These are phyloP conservation scores for Gymnoscopelus microlampas DNA, from an alignment of 2,797 vertebrate genomes.

Conservation along the genomic window DNA sequence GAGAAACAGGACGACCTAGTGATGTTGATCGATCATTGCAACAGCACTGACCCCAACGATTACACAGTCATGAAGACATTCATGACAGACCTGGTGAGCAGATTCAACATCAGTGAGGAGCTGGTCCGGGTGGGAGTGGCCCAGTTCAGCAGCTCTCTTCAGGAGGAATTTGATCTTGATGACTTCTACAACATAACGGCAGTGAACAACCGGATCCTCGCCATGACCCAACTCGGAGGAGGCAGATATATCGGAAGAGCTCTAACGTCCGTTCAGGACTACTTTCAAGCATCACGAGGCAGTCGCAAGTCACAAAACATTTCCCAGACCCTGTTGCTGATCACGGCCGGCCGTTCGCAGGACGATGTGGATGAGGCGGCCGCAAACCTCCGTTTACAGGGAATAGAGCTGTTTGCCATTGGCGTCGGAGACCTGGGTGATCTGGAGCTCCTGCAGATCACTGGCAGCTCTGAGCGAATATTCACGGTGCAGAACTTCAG, in stretches of 20 bases:
- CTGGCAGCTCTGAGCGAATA: slow-evolving; percentile 60
- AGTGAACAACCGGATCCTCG: slow-evolving; percentile 65
- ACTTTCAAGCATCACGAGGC: slow-evolving; percentile 77
- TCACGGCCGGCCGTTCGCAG: slow-evolving; percentile 82
- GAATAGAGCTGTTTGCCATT: slow-evolving; percentile 80
- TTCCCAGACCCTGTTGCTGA: slow-evolving; percentile 83
- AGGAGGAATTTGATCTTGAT: slow-evolving; percentile 81
- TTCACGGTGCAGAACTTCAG: slow-evolving; percentile 72
- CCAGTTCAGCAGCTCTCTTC: slow-evolving; percentile 77
- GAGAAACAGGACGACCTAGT: slow-evolving; percentile 81
- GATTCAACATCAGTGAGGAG: slow-evolving; percentile 71
- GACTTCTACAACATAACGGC: slow-evolving; percentile 31
- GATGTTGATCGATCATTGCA: slow-evolving; percentile 84
- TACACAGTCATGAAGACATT: slow-evolving; percentile 84
- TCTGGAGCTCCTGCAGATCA: slow-evolving; percentile 77
- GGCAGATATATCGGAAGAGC: slow-evolving; percentile 75
- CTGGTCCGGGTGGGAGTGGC: slow-evolving; percentile 80
- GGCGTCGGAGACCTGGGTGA: slow-evolving; percentile 72
- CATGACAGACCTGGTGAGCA: slow-evolving; percentile 69
- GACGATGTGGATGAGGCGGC: slow-evolving; percentile 75
- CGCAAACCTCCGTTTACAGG: slow-evolving; percentile 55
- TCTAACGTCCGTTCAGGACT: slow-evolving; percentile 64
- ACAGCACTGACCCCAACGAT: slow-evolving; percentile 64
- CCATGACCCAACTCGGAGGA: slow-evolving; percentile 53
- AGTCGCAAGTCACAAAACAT: slow-evolving; percentile 65